Percentiles rank a stretch among this genome's conserved stretches.
phyloP scores from a whole-genome alignment of 2,888 invertebrate genomes.

The Lagria hirta region DNA sequence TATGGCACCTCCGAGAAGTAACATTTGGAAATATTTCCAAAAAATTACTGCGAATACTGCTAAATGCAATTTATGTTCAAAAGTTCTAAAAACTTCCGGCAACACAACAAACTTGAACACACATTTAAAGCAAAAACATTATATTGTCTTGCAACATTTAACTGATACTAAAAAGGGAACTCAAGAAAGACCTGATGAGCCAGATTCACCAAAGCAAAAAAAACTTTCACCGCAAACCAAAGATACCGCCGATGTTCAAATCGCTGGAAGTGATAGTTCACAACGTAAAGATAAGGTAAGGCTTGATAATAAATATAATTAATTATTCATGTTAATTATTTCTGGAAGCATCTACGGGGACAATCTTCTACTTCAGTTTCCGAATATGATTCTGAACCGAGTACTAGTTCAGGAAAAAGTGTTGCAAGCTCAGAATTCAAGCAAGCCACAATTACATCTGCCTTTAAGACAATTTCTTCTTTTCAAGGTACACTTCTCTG shows the following conservation, averaged over 20 bases:
- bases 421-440: not conserved
- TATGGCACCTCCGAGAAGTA: slow-evolving; percentile 8
- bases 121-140: slow-evolving; percentile 11
- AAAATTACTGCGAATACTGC: slow-evolving; percentile 6
- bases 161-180: no score
- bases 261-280: slow-evolving; percentile 2
- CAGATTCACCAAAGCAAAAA: not conserved
- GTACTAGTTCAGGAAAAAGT: slow-evolving; percentile 1
- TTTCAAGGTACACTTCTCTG: slow-evolving; percentile 3
- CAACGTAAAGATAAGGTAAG: slow-evolving; percentile 1
- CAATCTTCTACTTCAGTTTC: slow-evolving; percentile 1
- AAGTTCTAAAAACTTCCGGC: slow-evolving; percentile 7
- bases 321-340: no score
- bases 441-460: slow-evolving; percentile 1
- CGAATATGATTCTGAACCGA: slow-evolving; percentile 1
- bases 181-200: not conserved
- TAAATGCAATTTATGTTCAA: slow-evolving; percentile 5
- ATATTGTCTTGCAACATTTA: not conserved
- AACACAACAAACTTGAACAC: slow-evolving; percentile 6
- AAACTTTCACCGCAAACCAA: not conserved
- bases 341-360: no score
- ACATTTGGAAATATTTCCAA: slow-evolving; percentile 3
- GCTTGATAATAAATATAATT: slow-evolving; percentile 3
- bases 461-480: slow-evolving; percentile 3
- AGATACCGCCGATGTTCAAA: not conserved